phyloP scores from a whole-genome alignment of 2,113 vertebrate genomes.

The Alexandromys fortis region DNA sequence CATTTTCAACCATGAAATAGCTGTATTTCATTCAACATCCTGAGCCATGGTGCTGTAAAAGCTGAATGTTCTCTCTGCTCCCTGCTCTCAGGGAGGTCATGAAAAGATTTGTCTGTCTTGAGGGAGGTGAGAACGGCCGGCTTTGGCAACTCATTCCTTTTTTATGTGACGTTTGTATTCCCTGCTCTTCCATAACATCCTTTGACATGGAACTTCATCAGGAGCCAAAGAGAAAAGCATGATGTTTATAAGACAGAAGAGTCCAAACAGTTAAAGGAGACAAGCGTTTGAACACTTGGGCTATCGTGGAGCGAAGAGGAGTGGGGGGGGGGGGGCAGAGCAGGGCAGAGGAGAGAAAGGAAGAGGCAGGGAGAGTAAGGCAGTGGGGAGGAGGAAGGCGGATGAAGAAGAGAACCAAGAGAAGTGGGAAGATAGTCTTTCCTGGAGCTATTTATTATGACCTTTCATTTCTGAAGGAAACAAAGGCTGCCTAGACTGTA shows the following conservation, averaged over 20 bases:
- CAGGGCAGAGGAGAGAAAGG: no score
- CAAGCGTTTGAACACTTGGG: neutral
- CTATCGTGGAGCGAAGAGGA: neutral
- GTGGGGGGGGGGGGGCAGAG: no score
- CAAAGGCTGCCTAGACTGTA: neutral
- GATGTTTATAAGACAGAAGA: conserved; percentile 2
- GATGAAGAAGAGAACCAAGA: neutral
- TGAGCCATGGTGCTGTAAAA: conserved; percentile 59
- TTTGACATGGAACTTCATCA: conserved; percentile 42
- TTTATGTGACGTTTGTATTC: conserved; percentile 66
- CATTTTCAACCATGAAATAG: conserved; percentile 53
- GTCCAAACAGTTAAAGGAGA: neutral
- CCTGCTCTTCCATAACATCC: conserved; percentile 46
- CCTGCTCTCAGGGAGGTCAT: conserved; percentile 44
- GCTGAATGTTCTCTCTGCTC: neutral
- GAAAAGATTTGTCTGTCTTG: conserved; percentile 27
- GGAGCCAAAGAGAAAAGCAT: conserved; percentile 56
- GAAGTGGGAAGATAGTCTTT: neutral
- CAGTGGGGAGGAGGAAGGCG: fast-evolving
- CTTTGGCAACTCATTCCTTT: conserved; percentile 47
- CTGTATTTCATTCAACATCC: conserved; percentile 55
- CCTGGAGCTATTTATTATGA: neutral
- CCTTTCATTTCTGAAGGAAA: neutral
- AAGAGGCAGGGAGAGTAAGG: no score
- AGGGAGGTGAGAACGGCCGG: conserved; percentile 9